Percentiles rank a stretch among this genome's conserved stretches.
Conservation (phyloP, 2,113 vertebrate genomes). For the Percopsis transmontana region DNA sequence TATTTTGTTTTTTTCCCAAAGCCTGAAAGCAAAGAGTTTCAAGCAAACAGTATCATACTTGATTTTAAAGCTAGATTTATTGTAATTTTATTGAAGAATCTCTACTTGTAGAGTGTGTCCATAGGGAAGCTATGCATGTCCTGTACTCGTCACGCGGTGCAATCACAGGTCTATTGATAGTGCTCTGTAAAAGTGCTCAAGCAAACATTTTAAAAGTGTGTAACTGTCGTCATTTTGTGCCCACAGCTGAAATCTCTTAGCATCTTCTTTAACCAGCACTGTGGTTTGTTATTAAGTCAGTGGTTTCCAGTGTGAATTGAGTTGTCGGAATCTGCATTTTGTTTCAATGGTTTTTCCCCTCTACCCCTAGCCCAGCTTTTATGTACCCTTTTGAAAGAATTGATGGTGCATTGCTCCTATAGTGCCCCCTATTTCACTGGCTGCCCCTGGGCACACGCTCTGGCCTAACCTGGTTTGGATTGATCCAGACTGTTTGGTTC, state of each 20-base stretch:
- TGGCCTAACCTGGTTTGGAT: constrained; percentile 33
- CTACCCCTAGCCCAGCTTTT: constrained; percentile 34
- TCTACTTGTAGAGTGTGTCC: constrained; percentile 75
- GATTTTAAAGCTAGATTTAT: constrained; percentile 74
- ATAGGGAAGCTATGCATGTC: constrained; percentile 84
- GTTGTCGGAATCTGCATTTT: constrained; percentile 76
- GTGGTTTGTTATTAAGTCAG: constrained; percentile 79
- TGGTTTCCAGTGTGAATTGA: constrained; percentile 78
- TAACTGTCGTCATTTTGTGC: constrained; percentile 82
- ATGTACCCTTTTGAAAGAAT: constrained; percentile 60
- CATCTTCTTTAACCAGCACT: constrained; percentile 80
- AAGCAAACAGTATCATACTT: constrained; percentile 66
- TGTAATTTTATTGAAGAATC: constrained; percentile 76
- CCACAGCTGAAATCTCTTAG: constrained; percentile 78
- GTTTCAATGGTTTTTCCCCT: constrained; percentile 57
- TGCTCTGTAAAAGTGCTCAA: constrained; percentile 83
- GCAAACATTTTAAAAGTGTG: constrained; percentile 77
- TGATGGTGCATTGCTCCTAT: constrained; percentile 60
- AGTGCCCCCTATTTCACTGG: constrained; percentile 42
- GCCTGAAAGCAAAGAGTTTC: constrained; percentile 57
- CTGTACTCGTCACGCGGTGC: constrained; percentile 78
- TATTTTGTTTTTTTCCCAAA: constrained; percentile 51
- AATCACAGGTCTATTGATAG: constrained; percentile 83
- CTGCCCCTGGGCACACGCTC: constrained; percentile 41
- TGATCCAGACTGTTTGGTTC: neutral